Base-by-base conservation (phyloP, 2,113 vertebrate species). In the Eudyptes chrysolophus region DNA sequence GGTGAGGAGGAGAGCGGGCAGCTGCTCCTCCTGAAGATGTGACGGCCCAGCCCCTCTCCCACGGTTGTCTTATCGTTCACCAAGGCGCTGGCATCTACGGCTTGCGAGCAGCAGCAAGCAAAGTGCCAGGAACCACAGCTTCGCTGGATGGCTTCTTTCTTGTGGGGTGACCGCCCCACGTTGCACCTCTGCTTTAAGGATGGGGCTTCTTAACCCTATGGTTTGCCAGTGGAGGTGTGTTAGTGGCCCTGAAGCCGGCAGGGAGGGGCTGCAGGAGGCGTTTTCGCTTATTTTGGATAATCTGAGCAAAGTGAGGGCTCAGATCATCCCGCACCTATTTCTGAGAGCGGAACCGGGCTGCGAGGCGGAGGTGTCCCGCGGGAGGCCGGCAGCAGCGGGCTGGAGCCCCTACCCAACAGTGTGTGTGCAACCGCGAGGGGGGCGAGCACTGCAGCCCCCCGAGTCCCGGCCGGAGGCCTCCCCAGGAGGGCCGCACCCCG, bases 31-130 rank as follows among this genome's bases (percentile, higher is more conserved):
- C 36, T 2, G 6, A 72, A 85, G 40, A 22, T 40, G 8, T 44
- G 71, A 27, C 1, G 9, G 30, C 62, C 16, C 58, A 87, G 52
- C 52, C 36, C 40, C 38, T 51, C 66, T 93, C 54, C 22, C 27
- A 36, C 25, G 11, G 27, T 17, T 74, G 6, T 42, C 7, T 58
- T 49, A 25, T 1, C 27, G 11, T 26, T 70, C 44, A 26, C n/a
- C 2, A 3, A 42, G 57, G 57, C 1, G 3, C 19, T 34, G 44
- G 48, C 16, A 15, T 26, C 48, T 38, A 13, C 0, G 5, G 27
- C 66, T 78, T n/a, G 3, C 16, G 40, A 46, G 30, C 6, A 6
- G 44, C 40, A 40, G 27, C 0, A 0, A 76, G 76, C 42, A 21
- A 64, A 79, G 69, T 4, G 12, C 44, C 2, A 6, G 27, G 25